Percentiles rank a stretch among this genome's conserved stretches.
These are phyloP conservation scores for Erethizon dorsatum DNA, from an alignment of 2,797 vertebrate species.

Conservation along the genomic window DNA sequence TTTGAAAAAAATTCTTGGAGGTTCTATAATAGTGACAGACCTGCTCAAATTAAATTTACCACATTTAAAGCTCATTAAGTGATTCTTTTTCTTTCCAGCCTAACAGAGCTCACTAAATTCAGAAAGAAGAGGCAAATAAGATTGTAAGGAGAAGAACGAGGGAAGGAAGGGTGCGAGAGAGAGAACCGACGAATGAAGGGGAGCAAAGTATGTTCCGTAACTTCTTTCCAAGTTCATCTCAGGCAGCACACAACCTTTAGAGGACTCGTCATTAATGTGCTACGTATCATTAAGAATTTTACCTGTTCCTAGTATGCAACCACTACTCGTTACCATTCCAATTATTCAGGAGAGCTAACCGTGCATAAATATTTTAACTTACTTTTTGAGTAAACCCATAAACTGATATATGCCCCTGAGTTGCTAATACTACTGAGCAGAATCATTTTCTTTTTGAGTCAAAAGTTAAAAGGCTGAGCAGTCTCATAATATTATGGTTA, in stretches of 20 bases:
- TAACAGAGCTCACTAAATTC: neutral
- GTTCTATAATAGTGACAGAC: neutral
- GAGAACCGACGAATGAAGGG: neutral
- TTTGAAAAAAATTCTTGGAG: neutral
- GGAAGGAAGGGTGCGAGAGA: neutral
- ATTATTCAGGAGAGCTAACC: neutral
- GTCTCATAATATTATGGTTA: neutral
- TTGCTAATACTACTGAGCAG: neutral
- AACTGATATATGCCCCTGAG: neutral
- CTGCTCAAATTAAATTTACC: neutral
- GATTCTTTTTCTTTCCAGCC: neutral
- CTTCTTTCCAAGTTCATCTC: neutral
- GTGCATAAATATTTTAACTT: neutral
- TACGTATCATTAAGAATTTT: neutral
- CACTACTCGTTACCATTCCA: neutral
- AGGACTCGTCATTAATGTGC: neutral
- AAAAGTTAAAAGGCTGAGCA: neutral
- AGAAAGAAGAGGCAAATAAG: neutral
- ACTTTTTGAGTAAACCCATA: slow-evolving; percentile 6
- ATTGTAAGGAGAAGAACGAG: neutral
- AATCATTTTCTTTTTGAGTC: neutral
- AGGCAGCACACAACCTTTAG: neutral
- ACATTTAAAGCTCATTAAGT: neutral
- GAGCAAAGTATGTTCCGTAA: accelerated
- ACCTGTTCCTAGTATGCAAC: neutral